Evolutionary conservation across 2,888 invertebrate genomes (phyloP), one percentile per base, ranked within the genome.

Genomic region (Drosophila mimica): DNA sequence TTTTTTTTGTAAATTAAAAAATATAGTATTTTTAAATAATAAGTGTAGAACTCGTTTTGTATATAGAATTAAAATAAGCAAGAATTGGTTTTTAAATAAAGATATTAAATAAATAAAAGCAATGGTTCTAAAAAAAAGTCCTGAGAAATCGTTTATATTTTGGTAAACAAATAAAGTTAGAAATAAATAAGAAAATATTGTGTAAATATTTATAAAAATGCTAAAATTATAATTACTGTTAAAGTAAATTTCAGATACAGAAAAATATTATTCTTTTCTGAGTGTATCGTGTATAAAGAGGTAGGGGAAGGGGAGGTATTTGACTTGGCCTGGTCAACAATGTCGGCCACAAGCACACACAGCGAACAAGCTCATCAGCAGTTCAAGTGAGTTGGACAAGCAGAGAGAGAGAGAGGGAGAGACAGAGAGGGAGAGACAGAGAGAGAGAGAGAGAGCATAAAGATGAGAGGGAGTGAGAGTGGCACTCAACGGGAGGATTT

Each of bases 321-420:
- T 46, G 53, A 31, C 36, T 58, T 53, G 51, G 49, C 43, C 68
- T 69, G 74, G 82, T 74, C 81, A 81, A 52, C 62, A 68, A 77
- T 76, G 81, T 65, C 63, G 77, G 72, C 69, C 74, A 81, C 70
- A 77, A 52, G 63, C 66, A 69, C 34, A 54, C 25, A 38, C 66
- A 56, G 72, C 54, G 30, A 75, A 61, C 76, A 70, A 63, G 65
- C 79, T 68, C 79, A 63, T 72, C 71, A 64, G 60, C 64, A 64
- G 60, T 48, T 72, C 61, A 79, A 75, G 80, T 66, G 76, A 59
- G 46, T 54, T 51, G 60, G 34, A 30, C 31, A 13, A 31, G 25
- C 36, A 11, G 49, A 36, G 17, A 5, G 8, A 4, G 9, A 33
- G n/a, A 11, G 28, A 4, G 8, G 3, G 20, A 3, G 0, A 20